These are phyloP conservation scores for Sisyra nigra DNA, from an alignment of 2,888 invertebrate species.

Conservation along the genomic window DNA sequence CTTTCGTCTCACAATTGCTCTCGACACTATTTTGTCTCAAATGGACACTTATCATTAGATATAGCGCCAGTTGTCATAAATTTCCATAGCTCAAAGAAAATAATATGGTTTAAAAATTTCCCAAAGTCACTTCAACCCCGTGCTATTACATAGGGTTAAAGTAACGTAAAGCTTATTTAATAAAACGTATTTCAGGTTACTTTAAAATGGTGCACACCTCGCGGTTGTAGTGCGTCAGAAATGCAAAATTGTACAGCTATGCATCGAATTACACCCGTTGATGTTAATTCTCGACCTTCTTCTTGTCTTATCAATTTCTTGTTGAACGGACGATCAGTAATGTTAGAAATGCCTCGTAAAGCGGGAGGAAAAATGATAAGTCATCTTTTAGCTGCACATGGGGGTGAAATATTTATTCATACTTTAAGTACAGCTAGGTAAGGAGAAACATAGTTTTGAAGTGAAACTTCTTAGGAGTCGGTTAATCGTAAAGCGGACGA, in stretches of 20 bases:
- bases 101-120: too few relatives aligned
- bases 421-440: conserved; percentile 60
- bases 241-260: conserved; percentile 71
- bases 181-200: conserved; percentile 38
- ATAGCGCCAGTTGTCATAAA: too few relatives aligned
- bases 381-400: conserved; percentile 85
- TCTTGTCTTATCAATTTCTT: conserved; percentile 95
- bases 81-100: too few relatives aligned
- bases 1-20: too few relatives aligned
- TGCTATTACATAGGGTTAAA: too few relatives aligned
- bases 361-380: conserved; percentile 77
- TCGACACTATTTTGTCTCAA: too few relatives aligned
- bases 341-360: conserved; percentile 79
- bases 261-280: conserved; percentile 86
- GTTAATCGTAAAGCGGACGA: not conserved
- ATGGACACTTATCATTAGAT: too few relatives aligned
- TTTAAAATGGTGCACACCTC: conserved; percentile 93
- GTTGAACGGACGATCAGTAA: conserved; percentile 83
- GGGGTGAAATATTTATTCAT: conserved; percentile 92
- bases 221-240: conserved; percentile 68
- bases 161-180: not conserved
- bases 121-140: too few relatives aligned
- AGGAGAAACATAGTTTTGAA: not conserved
- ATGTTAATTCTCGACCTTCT: conserved; percentile 92
- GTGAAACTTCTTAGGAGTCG: not conserved